phyloP scores from a whole-genome alignment of 2,888 invertebrate species.

The Leptopterna dolabrata region DNA sequence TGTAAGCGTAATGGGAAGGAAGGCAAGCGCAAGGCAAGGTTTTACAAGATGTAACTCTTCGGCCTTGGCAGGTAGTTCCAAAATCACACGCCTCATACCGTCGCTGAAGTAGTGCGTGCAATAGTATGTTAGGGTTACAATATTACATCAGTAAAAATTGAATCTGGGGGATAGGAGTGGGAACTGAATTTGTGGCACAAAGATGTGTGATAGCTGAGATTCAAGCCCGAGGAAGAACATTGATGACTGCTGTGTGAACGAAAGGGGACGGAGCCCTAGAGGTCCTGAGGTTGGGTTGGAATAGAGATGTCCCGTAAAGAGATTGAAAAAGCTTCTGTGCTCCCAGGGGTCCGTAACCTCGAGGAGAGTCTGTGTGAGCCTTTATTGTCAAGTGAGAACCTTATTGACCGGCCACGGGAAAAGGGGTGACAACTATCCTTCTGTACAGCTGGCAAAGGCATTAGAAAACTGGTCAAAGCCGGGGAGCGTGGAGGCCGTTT shows the following conservation, averaged over 20 bases:
- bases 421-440: slow-evolving; percentile 10
- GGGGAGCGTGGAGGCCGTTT: not conserved
- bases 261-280: not conserved
- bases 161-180: too few species aligned
- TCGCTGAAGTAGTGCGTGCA: too few species aligned
- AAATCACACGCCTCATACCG: too few species aligned
- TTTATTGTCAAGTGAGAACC: slow-evolving; percentile 24
- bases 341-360: not conserved
- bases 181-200: too few species aligned
- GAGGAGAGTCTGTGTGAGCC: not conserved
- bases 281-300: not conserved
- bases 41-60: too few species aligned
- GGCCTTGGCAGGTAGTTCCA: too few species aligned
- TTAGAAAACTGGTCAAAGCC: slow-evolving; percentile 13
- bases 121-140: too few species aligned
- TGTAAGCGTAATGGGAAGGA: too few species aligned
- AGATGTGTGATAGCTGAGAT: too few species aligned
- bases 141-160: too few species aligned
- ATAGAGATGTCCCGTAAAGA: slow-evolving; percentile 51
- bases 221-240: not conserved
- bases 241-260: not conserved
- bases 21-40: too few species aligned
- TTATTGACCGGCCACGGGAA: slow-evolving; percentile 15
- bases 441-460: not conserved
- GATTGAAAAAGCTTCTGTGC: slow-evolving; percentile 30